Percentiles rank a stretch among this genome's conserved stretches.
Conservation (phyloP, 2,113 vertebrate species). For the Cynoglossus semilaevis region DNA sequence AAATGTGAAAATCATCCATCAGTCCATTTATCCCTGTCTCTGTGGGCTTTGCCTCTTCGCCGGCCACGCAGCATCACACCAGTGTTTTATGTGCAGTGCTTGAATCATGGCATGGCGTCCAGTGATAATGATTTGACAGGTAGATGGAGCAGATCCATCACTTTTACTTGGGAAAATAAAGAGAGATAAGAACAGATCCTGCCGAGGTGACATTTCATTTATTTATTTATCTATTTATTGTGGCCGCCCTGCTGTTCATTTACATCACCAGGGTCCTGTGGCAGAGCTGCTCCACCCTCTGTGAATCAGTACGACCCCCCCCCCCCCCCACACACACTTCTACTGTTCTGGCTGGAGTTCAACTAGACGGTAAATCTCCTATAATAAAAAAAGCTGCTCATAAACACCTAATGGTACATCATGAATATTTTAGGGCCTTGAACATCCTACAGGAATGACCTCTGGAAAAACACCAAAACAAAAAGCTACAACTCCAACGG, state of each 20-base stretch:
- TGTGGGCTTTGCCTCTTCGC: background rate
- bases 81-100: constrained; percentile 4
- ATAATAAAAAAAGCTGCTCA: constrained; percentile 62
- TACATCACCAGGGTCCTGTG: constrained; percentile 9
- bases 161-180: constrained; percentile 16
- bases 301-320: constrained; percentile 42
- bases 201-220: constrained; percentile 13
- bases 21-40: constrained; percentile 1
- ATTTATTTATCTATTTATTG: constrained; percentile 37
- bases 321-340: constrained; percentile 39
- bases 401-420: constrained; percentile 69
- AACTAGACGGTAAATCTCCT: constrained; percentile 63
- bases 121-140: constrained; percentile 34
- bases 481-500: constrained; percentile 42
- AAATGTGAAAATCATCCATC: constrained; percentile 2
- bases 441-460: constrained; percentile 58
- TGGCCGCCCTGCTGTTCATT: constrained; percentile 38
- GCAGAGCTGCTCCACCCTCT: background rate
- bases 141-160: constrained; percentile 39
- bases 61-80: constrained; percentile 17
- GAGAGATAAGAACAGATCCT: constrained; percentile 18
- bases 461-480: constrained; percentile 49
- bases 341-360: constrained; percentile 56
- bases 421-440: constrained; percentile 67
- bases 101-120: constrained; percentile 17